phyloP scores from a whole-genome alignment of 2,113 vertebrate species.

The Megaleporinus macrocephalus region DNA sequence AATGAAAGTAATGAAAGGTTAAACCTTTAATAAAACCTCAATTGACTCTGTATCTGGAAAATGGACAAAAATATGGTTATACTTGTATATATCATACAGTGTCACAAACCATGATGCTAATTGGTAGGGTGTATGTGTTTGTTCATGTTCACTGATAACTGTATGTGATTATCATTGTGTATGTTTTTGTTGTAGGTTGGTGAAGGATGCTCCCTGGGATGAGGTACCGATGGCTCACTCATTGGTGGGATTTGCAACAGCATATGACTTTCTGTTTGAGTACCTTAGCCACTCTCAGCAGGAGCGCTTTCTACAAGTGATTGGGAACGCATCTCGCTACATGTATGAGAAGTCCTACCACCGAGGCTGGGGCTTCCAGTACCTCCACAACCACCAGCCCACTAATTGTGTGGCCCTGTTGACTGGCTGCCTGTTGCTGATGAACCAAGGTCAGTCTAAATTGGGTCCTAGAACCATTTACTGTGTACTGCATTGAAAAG shows the following conservation, averaged over 20 bases:
- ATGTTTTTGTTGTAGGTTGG: constrained; percentile 83
- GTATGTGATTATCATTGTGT: neutral
- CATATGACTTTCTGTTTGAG: constrained; percentile 94
- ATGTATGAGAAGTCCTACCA: constrained; percentile 96
- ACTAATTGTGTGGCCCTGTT: constrained; percentile 98
- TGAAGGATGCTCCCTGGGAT: constrained; percentile 98
- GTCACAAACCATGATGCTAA: no score
- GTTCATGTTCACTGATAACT: no score
- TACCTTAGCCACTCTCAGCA: constrained; percentile 90
- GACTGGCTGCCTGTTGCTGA: constrained; percentile 92
- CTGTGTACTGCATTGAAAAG: neutral
- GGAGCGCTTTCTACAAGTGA: constrained; percentile 93
- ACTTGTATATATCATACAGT: no score
- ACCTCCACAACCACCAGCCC: constrained; percentile 98
- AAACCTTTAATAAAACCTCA: no score
- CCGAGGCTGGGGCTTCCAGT: constrained; percentile 97
- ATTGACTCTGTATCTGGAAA: no score
- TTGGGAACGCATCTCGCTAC: constrained; percentile 89
- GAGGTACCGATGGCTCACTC: constrained; percentile 96
- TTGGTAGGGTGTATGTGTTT: no score
- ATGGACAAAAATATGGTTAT: no score
- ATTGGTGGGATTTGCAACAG: constrained; percentile 95
- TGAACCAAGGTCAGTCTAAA: constrained; percentile 91
- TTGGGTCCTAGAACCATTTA: neutral
- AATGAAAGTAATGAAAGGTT: no score